phyloP scores from a whole-genome alignment of 2,113 vertebrate genomes.

The Natator depressus region DNA sequence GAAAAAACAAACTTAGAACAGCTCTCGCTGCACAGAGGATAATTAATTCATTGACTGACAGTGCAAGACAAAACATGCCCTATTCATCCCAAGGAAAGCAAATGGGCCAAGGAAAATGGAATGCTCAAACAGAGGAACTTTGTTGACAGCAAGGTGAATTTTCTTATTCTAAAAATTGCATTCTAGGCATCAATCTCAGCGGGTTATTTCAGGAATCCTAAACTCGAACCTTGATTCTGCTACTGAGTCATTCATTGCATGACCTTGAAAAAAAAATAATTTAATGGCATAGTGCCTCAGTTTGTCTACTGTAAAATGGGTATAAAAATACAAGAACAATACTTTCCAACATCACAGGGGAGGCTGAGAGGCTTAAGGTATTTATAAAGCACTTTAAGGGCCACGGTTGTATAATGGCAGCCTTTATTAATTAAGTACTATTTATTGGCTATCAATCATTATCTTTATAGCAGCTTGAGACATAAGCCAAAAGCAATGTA shows the following conservation, averaged over 20 bases:
- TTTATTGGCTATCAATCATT: conserved; percentile 1
- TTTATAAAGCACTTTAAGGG: conserved; percentile 38
- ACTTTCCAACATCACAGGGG: conserved; percentile 1
- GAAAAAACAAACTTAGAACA: conserved; percentile 19
- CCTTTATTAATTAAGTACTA: conserved; percentile 35
- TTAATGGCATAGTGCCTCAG: conserved; percentile 39
- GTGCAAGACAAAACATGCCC: conserved; percentile 19
- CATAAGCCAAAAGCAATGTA: background rate
- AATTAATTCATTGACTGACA: conserved; percentile 25
- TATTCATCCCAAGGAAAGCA: background rate
- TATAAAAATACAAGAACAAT: background rate
- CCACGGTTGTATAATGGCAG: conserved; percentile 20
- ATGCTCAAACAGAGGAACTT: background rate
- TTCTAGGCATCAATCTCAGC: conserved; percentile 52
- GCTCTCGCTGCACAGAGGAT: background rate
- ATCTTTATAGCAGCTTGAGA: background rate
- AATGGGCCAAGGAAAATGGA: conserved; percentile 10
- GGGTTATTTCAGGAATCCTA: conserved; percentile 13
- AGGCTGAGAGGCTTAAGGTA: conserved; percentile 29
- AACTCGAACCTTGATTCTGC: conserved; percentile 7
- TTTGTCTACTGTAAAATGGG: conserved; percentile 7
- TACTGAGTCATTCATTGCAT: background rate
- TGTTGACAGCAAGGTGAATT: conserved; percentile 36
- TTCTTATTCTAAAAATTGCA: background rate
- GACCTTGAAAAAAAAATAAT: conserved; percentile 41